Percentiles rank a stretch among this genome's conserved stretches.
Conservation (phyloP, 2,888 invertebrate genomes). For the Mayetiola destructor region DNA sequence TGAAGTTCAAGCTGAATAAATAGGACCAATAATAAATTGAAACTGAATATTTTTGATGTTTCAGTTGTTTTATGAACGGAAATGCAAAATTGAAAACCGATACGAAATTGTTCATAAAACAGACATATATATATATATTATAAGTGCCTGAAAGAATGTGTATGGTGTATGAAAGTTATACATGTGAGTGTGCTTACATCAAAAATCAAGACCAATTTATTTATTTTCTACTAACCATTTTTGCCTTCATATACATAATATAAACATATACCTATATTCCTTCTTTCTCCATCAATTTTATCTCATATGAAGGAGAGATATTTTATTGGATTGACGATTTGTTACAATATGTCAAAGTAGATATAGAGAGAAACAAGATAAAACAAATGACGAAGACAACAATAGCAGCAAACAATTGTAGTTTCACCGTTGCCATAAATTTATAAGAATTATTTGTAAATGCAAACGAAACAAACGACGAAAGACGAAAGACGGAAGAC, state of each 20-base stretch:
- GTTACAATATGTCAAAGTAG: neutral
- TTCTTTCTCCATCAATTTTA: too few species aligned
- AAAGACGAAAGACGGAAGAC: neutral
- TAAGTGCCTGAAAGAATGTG: neutral
- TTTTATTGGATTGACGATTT: slow-evolving; percentile 2
- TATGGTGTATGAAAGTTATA: too few species aligned
- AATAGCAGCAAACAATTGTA: too few species aligned
- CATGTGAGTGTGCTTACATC: neutral
- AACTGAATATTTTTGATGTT: neutral
- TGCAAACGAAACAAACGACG: too few species aligned
- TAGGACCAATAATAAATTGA: neutral
- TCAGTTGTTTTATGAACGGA: neutral
- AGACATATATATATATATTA: too few species aligned
- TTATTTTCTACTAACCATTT: slow-evolving; percentile 12
- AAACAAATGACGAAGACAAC: neutral
- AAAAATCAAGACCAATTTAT: slow-evolving; percentile 1
- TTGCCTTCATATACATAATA: neutral
- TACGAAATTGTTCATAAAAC: too few species aligned
- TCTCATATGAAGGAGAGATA: too few species aligned
- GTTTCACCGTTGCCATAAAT: slow-evolving; percentile 12
- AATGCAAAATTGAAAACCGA: neutral
- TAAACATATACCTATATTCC: too few species aligned
- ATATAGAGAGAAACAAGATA: neutral
- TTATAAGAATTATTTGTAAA: slow-evolving; percentile 7
- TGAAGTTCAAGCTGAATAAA: slow-evolving; percentile 16